These are phyloP conservation scores for Steinernema carpocapsae DNA, from an alignment of 2,888 invertebrate genomes.

Conservation along the genomic window DNA sequence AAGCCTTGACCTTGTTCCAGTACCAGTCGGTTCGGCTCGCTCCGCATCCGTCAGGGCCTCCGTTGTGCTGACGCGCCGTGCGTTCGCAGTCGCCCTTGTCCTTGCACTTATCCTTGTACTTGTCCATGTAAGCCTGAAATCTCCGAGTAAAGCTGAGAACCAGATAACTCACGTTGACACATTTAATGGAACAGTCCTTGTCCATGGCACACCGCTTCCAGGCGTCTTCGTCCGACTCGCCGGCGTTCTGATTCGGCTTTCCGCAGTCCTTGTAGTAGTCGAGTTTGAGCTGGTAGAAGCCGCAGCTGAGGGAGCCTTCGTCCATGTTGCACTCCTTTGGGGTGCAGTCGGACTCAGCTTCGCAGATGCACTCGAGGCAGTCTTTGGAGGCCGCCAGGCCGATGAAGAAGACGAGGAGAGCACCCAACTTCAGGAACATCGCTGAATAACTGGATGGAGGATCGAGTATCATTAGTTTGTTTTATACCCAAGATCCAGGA, in stretches of 20 bases:
- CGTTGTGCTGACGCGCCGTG: constrained; percentile 38
- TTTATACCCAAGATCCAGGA: too few species aligned
- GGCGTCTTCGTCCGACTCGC: constrained; percentile 49
- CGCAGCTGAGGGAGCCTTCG: constrained; percentile 63
- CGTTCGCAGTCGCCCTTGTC: constrained; percentile 31
- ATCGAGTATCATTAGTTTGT: too few species aligned
- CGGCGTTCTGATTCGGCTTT: constrained; percentile 46
- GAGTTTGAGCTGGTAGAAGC: constrained; percentile 56
- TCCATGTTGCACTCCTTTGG: constrained; percentile 42
- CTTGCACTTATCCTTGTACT: constrained; percentile 32
- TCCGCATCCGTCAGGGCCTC: constrained; percentile 36
- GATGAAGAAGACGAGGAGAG: not conserved
- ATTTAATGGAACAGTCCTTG: constrained; percentile 46
- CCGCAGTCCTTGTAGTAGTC: constrained; percentile 49
- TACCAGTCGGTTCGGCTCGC: constrained; percentile 7
- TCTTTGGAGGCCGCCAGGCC: not conserved
- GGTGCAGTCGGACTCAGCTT: not conserved
- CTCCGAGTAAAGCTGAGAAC: not conserved
- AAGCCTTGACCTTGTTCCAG: constrained; percentile 33
- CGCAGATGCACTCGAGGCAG: constrained; percentile 20
- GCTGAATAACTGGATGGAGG: too few species aligned
- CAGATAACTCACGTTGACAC: constrained; percentile 41
- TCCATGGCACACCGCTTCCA: constrained; percentile 53
- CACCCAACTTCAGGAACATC: not conserved
- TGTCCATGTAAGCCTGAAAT: constrained; percentile 34